Evolutionary conservation across 2,113 vertebrate species (phyloP), one percentile per base, ranked within the genome.

Genomic region (Brachionichthys hirsutus): DNA sequence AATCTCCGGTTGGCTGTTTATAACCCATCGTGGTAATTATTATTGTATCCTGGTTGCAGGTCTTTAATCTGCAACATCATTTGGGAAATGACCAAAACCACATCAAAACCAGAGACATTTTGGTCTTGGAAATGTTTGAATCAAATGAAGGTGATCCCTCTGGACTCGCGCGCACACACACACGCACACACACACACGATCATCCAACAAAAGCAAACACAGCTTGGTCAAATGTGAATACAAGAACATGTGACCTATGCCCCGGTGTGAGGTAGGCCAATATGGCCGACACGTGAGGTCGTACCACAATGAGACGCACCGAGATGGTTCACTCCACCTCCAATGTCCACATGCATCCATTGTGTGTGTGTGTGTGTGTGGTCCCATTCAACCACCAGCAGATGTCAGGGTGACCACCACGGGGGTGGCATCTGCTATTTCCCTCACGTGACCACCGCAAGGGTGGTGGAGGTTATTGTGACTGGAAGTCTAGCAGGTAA

Each of bases 351-450:
- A 54, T 47, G 46, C 15, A 3, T 63, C 44, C 3, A 24, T 54
- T 54, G 54, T 71, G 46, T 48, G 52, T 65, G 59, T 54, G 49
- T 73, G 65, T 75, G 78, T 80, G 86, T 86, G 86, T 85, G 86
- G 86, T 86, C 86, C 78, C 67, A 35, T 36, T 53, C 70, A 73
- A 73, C 77, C 73, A 73, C 50, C 75, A 80, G 77, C 84, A 85
- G 80, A 88, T 88, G 86, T 86, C 64, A 14, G 51, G 35, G 44
- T 86, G 76, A 84, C 80, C 86, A 86, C 80, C 73, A 58, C 10
- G 20, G 52, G 36, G 70, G 67, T 44, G 54, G 75, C 68, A 44
- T 55, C 59, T 56, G 81, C 42, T 78, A 68, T 81, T 86, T 86
- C 71, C 54, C 76, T 52, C 47, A n/a, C 52, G 44, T 24, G 53